Percentiles rank a stretch among this genome's conserved stretches.
These are phyloP conservation scores for Mandrillus leucophaeus DNA, from an alignment of 2,113 vertebrate genomes.

Conservation along the genomic window DNA sequence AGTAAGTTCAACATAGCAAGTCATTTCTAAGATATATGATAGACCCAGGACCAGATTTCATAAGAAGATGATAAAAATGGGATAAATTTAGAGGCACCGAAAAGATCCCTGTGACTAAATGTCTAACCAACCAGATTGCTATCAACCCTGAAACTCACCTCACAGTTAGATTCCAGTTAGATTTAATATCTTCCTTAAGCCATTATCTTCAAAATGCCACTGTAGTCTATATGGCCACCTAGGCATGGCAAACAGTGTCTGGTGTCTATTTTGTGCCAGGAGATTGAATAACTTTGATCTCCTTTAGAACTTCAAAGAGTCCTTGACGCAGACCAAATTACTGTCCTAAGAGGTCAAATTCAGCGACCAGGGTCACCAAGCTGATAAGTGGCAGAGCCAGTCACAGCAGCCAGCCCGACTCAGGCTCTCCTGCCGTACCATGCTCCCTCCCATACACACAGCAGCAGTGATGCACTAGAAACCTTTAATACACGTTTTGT, in stretches of 20 bases:
- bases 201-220: neutral
- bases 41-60: neutral
- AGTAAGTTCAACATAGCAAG: neutral
- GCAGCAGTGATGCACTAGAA: neutral
- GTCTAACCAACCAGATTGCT: neutral
- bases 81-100: neutral
- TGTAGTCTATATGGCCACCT: neutral
- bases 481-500: neutral
- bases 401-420: neutral
- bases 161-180: neutral
- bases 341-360: neutral
- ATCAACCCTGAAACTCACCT: neutral
- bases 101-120: neutral
- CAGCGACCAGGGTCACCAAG: neutral
- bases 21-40: neutral
- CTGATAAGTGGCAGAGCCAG: no score
- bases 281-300: neutral
- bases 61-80: neutral
- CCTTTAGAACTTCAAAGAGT: neutral
- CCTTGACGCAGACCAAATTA: neutral
- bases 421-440: neutral
- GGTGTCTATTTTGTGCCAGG: neutral
- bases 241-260: neutral
- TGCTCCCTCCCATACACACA: neutral
- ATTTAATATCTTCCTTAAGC: neutral